A percentile compares a stretch with the other conserved stretches of the same genome.
Evolutionary conservation across 2,113 vertebrate species (phyloP).

Genomic region (Rhinolophus ferrumequinum): DNA sequence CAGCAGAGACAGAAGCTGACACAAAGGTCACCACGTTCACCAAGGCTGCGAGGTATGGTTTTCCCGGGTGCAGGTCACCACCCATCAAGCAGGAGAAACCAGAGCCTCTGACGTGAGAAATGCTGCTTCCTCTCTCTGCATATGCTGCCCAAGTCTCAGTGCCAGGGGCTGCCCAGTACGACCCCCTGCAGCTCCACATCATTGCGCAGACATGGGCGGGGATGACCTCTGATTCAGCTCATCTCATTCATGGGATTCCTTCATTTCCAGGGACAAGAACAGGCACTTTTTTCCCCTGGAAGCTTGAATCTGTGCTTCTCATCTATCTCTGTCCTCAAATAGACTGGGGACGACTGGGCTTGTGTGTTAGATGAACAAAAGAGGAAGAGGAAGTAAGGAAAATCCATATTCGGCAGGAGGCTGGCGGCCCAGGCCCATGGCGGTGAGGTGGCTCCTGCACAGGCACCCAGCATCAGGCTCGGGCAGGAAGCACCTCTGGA

Average conservation of each 20-base stretch:
- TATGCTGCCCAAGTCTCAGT: fast-evolving
- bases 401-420: neutral
- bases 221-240: neutral
- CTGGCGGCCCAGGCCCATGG: fast-evolving
- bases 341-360: neutral
- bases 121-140: neutral
- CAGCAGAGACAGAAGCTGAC: neutral
- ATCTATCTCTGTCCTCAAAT: slow-evolving; percentile 61
- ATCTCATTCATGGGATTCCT: neutral
- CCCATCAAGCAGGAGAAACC: neutral
- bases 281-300: neutral
- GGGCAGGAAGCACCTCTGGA: neutral
- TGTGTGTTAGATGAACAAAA: neutral
- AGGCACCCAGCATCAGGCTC: neutral
- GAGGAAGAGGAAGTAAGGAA: neutral
- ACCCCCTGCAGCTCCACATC: neutral
- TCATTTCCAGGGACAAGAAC: neutral
- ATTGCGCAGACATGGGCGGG: neutral
- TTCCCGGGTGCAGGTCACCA: neutral
- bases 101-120: neutral
- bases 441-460: neutral
- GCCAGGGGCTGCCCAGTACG: fast-evolving
- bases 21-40: fast-evolving
- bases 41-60: fast-evolving
- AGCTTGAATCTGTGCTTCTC: slow-evolving; percentile 34